Conservation (phyloP, 2,797 vertebrate genomes). For the Pangasius djambal region DNA sequence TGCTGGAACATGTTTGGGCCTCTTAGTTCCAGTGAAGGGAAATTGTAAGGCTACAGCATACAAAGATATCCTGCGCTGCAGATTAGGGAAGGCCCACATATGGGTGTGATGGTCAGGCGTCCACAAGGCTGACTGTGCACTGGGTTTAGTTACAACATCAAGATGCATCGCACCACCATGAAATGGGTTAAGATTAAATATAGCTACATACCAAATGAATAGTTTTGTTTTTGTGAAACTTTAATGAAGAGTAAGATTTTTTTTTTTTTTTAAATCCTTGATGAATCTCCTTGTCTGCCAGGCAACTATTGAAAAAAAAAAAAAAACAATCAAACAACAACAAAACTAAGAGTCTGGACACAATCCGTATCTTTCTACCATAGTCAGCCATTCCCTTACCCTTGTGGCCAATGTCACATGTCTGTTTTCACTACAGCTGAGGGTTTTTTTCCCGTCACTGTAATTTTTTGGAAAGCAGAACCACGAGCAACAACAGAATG, state of each 20-base stretch:
- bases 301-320: background rate
- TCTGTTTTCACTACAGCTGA: background rate
- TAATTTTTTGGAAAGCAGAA: constrained; percentile 26
- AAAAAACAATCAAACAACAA: too few species aligned
- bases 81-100: background rate
- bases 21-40: background rate
- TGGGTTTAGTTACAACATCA: background rate
- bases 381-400: background rate
- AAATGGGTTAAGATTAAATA: background rate
- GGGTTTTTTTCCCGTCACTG: background rate
- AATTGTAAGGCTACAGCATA: background rate
- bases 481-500: constrained; percentile 56
- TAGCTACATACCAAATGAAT: background rate
- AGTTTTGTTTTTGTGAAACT: background rate
- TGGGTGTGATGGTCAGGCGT: background rate
- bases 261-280: background rate
- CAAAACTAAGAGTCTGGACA: background rate
- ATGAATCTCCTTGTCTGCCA: background rate
- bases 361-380: background rate
- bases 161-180: background rate
- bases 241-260: too few species aligned
- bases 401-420: background rate
- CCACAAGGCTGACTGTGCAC: background rate
- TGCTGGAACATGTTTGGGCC: background rate
- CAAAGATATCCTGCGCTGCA: background rate